A percentile compares a stretch with the other conserved stretches of the same genome.
phyloP scores from a whole-genome alignment of 1,140 invertebrate species.

The Sminthurides bifidus region DNA sequence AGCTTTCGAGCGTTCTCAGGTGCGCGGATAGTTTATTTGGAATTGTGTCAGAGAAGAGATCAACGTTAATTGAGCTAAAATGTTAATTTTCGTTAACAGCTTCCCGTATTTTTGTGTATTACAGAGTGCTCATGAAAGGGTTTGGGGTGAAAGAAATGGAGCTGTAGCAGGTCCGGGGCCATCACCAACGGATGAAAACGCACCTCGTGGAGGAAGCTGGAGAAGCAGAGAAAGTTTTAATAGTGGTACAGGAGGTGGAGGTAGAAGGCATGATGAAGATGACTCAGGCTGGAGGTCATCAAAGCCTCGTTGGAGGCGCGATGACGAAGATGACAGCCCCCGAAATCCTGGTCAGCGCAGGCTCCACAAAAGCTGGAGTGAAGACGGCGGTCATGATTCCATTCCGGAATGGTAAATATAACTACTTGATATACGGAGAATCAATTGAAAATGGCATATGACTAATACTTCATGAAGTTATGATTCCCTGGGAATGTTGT shows the following conservation, averaged over 20 bases:
- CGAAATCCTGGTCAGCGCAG: constrained; percentile 48
- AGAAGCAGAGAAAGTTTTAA: constrained; percentile 27
- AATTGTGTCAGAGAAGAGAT: too few species aligned
- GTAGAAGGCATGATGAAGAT: constrained; percentile 35
- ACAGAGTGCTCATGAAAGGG: constrained; percentile 29
- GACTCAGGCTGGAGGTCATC: constrained; percentile 25
- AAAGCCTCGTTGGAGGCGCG: constrained; percentile 43
- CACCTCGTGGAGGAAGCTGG: constrained; percentile 29
- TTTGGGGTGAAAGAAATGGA: constrained; percentile 49
- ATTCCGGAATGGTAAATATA: constrained; percentile 53
- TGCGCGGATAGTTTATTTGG: too few species aligned
- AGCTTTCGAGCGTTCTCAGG: constrained; percentile 38
- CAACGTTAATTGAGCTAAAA: too few species aligned
- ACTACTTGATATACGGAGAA: background rate
- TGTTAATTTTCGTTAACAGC: too few species aligned
- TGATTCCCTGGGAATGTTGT: background rate
- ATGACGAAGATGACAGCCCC: constrained; percentile 43
- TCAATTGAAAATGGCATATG: background rate
- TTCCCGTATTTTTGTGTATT: too few species aligned
- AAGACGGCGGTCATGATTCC: constrained; percentile 48
- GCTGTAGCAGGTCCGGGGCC: constrained; percentile 31
- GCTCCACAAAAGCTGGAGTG: constrained; percentile 50
- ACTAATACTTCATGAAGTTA: background rate
- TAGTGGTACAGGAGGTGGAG: constrained; percentile 45
- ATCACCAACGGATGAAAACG: constrained; percentile 28